Evolutionary conservation across 2,797 vertebrate species (phyloP), one percentile per base, ranked within the genome.

Genomic region (Todus mexicanus): DNA sequence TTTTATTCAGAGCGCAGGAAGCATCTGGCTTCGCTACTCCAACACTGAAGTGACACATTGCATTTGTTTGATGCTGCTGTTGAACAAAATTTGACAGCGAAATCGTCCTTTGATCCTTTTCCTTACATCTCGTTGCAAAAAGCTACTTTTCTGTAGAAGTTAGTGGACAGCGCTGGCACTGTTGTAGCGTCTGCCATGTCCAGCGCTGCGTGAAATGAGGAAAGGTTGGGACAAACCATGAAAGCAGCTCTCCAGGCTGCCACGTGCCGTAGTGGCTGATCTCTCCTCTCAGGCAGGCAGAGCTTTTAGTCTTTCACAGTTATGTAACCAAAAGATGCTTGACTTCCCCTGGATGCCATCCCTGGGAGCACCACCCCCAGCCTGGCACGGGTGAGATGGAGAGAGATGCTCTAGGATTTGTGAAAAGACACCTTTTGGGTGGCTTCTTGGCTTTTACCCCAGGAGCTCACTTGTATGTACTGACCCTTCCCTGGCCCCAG

Each of bases 371-470:
- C 73, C 79, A 47, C 54, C 29, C 59, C 59, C 68, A 33, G 60
- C 80, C 11, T 33, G 70, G 78, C 72, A 40, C 0, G 0, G 56
- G 47, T 1, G 4, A 65, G 51, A 21, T 18, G 21, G 10, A 72
- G 29, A 31, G 38, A 65, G 3, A 31, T 22, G 42, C n/a, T 45
- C 2, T 0, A 3, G 31, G 16, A 29, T 0, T 50, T 35, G 50
- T 11, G 43, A 21, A 2, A 64, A 64, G 21, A 15, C 19, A 21
- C 4, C 7, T 53, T n/a, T 84, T 56, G 13, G 45, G 25, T 11
- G 15, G 33, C 53, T 59, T 76, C 33, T 33, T 26, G 59, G 11
- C 17, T 51, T 73, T 26, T 38, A 21, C 6, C 15, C 56, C 29
- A 25, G 6, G 61, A 48, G 57, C 31, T 56, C 27, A 2, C 7